phyloP scores from a whole-genome alignment of 2,888 invertebrate species.

The Pogonocherus hispidulus region DNA sequence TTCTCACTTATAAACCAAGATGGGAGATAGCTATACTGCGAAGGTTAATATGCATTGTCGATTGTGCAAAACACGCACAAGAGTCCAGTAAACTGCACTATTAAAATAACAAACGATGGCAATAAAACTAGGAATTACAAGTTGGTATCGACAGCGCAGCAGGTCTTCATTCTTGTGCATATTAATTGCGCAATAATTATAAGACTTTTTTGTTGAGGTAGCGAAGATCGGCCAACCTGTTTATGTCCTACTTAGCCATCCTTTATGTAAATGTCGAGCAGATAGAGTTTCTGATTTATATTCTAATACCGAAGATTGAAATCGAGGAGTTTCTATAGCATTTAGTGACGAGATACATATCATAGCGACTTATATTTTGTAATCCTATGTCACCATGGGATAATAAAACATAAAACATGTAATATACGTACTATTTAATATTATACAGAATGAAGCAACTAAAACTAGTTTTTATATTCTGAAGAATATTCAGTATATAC shows the following conservation, averaged over 20 bases:
- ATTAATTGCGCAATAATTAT: slow-evolving; percentile 66
- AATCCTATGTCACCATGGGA: slow-evolving; percentile 7
- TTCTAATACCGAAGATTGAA: slow-evolving; percentile 32
- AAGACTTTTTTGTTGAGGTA: slow-evolving; percentile 53
- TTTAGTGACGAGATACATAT: slow-evolving; percentile 33
- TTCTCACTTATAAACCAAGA: slow-evolving; percentile 3
- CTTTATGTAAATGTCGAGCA: slow-evolving; percentile 57
- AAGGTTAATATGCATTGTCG: slow-evolving; percentile 49
- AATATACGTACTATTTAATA: not conserved
- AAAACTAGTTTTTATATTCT: not conserved
- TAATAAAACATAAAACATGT: not conserved
- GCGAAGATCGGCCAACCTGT: slow-evolving; percentile 50
- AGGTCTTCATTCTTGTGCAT: slow-evolving; percentile 62
- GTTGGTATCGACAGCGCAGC: slow-evolving; percentile 65
- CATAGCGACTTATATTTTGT: slow-evolving; percentile 18
- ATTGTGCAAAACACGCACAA: slow-evolving; percentile 59
- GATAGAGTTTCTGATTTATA: slow-evolving; percentile 56
- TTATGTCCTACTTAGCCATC: slow-evolving; percentile 51
- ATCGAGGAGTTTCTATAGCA: slow-evolving; percentile 35
- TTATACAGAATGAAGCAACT: not conserved
- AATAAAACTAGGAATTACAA: slow-evolving; percentile 66
- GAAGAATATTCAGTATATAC: too few species aligned
- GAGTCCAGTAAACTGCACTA: slow-evolving; percentile 63
- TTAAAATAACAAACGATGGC: slow-evolving; percentile 66
- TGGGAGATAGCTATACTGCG: not conserved